A percentile compares a stretch with the other conserved stretches of the same genome.
Evolutionary conservation across 2,113 vertebrate genomes (phyloP).

Genomic region (Nothocercus nigrocapillus): DNA sequence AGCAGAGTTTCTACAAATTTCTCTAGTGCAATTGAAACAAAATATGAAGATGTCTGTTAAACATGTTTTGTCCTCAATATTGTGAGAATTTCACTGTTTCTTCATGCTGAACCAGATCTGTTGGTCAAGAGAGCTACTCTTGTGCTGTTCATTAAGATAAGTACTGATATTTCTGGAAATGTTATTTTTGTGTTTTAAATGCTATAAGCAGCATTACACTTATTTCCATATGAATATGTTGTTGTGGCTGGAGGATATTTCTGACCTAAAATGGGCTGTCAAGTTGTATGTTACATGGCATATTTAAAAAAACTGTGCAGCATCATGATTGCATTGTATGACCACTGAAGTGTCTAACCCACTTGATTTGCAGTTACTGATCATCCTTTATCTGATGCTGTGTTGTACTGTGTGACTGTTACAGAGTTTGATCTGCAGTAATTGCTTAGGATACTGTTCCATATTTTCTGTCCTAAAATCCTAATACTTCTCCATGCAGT

Average conservation of each 20-base stretch:
- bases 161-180: background rate
- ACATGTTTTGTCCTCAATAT: background rate
- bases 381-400: background rate
- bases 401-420: background rate
- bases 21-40: background rate
- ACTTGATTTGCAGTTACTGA: background rate
- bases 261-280: accelerated
- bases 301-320: background rate
- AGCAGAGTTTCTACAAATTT: background rate
- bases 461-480: background rate
- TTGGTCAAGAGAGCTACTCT: background rate
- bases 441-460: background rate
- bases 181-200: background rate
- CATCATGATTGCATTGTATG: background rate
- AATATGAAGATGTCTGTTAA: background rate
- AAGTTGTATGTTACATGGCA: background rate
- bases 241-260: background rate
- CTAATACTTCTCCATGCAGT: background rate
- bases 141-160: background rate
- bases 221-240: background rate
- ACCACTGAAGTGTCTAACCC: background rate
- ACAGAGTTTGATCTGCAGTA: background rate
- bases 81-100: background rate
- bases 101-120: background rate
- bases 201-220: background rate